Percentiles rank a stretch among this genome's conserved stretches.
These are phyloP conservation scores for Chloroclystis v-ata DNA, from an alignment of 2,888 invertebrate species.

Conservation along the genomic window DNA sequence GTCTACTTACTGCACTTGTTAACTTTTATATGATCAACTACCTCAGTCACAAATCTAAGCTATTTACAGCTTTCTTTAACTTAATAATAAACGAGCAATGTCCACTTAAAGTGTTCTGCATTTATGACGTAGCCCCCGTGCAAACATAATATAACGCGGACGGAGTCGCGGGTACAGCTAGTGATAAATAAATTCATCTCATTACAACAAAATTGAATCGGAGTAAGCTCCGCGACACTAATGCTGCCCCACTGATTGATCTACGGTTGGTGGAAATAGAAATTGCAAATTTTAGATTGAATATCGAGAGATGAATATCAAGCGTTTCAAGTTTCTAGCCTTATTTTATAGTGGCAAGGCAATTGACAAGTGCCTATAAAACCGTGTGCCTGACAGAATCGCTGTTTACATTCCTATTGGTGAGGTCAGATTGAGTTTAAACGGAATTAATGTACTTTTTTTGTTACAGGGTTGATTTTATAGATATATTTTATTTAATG, in stretches of 20 bases:
- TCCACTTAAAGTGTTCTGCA: too few species aligned
- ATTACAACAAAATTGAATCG: slow-evolving; percentile 52
- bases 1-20: too few species aligned
- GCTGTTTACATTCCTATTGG: slow-evolving; percentile 1
- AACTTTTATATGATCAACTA: too few species aligned
- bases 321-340: slow-evolving; percentile 18
- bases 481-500: too few species aligned
- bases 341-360: slow-evolving; percentile 15
- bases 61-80: too few species aligned
- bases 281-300: slow-evolving; percentile 24
- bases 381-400: not conserved
- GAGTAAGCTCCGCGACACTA: slow-evolving; percentile 46
- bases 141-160: too few species aligned
- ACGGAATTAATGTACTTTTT: too few species aligned
- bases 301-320: slow-evolving; percentile 17
- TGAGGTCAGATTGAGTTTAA: not conserved
- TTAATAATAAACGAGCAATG: too few species aligned
- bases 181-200: slow-evolving; percentile 8
- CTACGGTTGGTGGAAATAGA: slow-evolving; percentile 32
- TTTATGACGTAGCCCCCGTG: too few species aligned
- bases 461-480: too few species aligned
- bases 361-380: slow-evolving; percentile 5
- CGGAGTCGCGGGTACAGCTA: too few species aligned
- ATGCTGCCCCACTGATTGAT: slow-evolving; percentile 54
- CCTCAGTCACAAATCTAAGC: too few species aligned